phyloP scores from a whole-genome alignment of 2,888 invertebrate genomes.

The Melipona bicolor region DNA sequence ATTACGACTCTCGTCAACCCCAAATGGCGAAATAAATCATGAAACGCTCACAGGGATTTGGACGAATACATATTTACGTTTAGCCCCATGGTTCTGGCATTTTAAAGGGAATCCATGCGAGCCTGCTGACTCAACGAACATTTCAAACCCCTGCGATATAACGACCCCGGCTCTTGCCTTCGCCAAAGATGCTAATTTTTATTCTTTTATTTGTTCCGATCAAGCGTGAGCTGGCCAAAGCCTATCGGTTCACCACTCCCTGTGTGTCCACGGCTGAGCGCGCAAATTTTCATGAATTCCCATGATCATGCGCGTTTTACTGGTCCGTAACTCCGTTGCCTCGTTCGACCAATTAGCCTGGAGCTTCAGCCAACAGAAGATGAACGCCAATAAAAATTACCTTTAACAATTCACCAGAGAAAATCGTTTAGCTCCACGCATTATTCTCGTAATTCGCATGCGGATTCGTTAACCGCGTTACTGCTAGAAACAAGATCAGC shows the following conservation, averaged over 20 bases:
- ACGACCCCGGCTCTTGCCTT: background rate
- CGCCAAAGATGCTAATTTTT: conserved; percentile 56
- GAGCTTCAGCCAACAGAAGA: background rate
- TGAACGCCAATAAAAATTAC: conserved; percentile 1
- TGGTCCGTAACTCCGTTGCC: background rate
- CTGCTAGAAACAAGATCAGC: conserved; percentile 23
- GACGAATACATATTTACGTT: conserved; percentile 30
- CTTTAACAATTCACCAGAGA: background rate
- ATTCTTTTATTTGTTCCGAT: conserved; percentile 52
- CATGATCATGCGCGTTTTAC: conserved; percentile 1
- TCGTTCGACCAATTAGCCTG: background rate
- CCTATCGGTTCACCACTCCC: conserved; percentile 54
- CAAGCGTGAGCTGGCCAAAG: conserved; percentile 50
- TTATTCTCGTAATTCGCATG: background rate
- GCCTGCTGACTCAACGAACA: conserved; percentile 62
- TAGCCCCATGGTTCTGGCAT: background rate
- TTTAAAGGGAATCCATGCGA: conserved; percentile 20
- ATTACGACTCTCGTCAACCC: conserved; percentile 24
- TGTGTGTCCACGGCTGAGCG: conserved; percentile 7
- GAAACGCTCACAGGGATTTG: conserved; percentile 26
- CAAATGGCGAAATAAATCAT: background rate
- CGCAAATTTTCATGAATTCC: conserved; percentile 56
- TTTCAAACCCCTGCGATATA: conserved; percentile 26
- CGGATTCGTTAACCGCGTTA: background rate
- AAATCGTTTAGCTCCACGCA: background rate